Evolutionary conservation across 2,797 vertebrate species (phyloP).

Genomic region (Anolis apletophallus): DNA sequence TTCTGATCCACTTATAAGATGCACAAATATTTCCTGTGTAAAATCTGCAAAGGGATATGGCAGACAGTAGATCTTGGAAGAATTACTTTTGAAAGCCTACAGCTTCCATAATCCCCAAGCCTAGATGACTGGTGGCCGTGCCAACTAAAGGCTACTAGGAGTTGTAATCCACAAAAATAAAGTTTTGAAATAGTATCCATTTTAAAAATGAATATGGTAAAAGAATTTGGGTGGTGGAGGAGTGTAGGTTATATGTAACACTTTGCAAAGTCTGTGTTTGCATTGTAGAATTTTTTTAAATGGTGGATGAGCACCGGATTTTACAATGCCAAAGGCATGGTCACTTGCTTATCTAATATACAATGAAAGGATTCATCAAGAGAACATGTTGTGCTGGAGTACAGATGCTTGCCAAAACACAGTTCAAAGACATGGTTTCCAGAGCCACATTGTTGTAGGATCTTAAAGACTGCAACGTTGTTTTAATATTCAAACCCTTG

Average conservation of each 20-base stretch:
- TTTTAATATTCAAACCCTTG: slow-evolving; percentile 58
- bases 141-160: too few relatives aligned
- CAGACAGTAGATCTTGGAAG: background rate
- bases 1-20: background rate
- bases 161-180: too few relatives aligned
- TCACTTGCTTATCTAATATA: slow-evolving; percentile 61
- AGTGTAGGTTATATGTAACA: background rate
- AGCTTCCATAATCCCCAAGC: too few relatives aligned
- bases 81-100: too few relatives aligned
- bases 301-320: background rate
- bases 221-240: background rate
- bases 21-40: background rate
- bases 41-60: background rate
- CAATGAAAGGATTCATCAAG: slow-evolving; percentile 65
- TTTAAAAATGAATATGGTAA: slow-evolving; percentile 6
- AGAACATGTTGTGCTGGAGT: slow-evolving; percentile 49
- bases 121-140: too few relatives aligned
- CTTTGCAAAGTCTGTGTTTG: background rate
- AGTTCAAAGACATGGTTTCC: slow-evolving; percentile 63
- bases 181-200: background rate
- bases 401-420: slow-evolving; percentile 65
- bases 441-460: slow-evolving; percentile 53
- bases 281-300: too few relatives aligned
- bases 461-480: slow-evolving; percentile 48
- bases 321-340: slow-evolving; percentile 10